Percentiles rank a stretch among this genome's conserved stretches.
Conservation (phyloP, 1,140 invertebrate genomes). For the Papilio polyxenes region DNA sequence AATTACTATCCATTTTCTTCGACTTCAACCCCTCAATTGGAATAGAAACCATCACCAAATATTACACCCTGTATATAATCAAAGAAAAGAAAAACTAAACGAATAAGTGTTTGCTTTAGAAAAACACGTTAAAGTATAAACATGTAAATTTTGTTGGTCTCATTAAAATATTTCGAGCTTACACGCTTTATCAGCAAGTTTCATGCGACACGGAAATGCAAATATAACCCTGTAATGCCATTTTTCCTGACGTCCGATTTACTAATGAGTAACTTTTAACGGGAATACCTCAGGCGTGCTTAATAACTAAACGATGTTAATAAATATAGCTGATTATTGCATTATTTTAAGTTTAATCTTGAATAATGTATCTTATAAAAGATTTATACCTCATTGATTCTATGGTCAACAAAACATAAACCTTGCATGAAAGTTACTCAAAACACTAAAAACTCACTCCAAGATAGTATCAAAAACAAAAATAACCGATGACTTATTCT, state of each 20-base stretch:
- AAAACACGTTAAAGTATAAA: not conserved
- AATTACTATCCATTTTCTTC: no score
- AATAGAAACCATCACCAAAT: no score
- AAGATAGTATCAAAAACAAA: no score
- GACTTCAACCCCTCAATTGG: no score
- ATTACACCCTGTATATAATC: no score
- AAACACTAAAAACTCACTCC: no score
- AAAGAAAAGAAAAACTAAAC: no score
- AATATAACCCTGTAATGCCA: constrained; percentile 53
- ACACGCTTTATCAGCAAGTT: constrained; percentile 52
- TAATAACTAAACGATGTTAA: constrained; percentile 34
- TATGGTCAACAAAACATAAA: no score
- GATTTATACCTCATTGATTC: no score
- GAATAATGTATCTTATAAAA: not conserved
- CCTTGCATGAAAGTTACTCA: no score
- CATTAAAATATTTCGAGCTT: constrained; percentile 58
- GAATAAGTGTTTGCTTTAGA: constrained; percentile 9
- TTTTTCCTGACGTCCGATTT: constrained; percentile 61
- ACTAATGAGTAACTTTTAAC: constrained; percentile 51
- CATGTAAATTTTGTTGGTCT: constrained; percentile 56
- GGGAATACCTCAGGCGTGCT: constrained; percentile 29
- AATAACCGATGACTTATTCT: no score
- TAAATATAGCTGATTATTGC: not conserved
- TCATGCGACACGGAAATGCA: constrained; percentile 72
- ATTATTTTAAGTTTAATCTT: not conserved